Conservation (phyloP, 2,888 invertebrate species). For the Agrilus cyanescens region DNA sequence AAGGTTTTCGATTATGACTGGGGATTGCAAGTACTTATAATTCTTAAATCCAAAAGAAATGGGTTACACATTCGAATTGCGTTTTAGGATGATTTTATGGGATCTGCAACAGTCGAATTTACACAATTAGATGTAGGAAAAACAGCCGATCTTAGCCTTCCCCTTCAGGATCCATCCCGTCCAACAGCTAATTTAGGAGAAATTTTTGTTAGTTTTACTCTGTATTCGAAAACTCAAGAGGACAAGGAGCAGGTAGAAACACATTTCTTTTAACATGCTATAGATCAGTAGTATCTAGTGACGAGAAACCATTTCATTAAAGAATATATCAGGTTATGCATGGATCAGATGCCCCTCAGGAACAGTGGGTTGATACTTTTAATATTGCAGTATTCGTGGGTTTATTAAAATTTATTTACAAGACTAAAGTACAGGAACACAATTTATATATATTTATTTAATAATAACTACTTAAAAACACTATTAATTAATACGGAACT, state of each 20-base stretch:
- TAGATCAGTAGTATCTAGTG: too few relatives aligned
- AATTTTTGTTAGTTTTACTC: constrained; percentile 65
- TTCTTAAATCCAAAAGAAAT: background rate
- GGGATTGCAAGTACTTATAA: constrained; percentile 50
- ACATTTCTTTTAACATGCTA: background rate
- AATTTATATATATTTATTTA: too few relatives aligned
- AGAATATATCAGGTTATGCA: too few relatives aligned
- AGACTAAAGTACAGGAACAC: too few relatives aligned
- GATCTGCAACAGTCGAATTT: constrained; percentile 74
- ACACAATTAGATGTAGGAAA: constrained; percentile 69
- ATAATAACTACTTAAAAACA: too few relatives aligned
- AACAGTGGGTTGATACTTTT: too few relatives aligned
- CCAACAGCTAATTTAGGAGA: constrained; percentile 64
- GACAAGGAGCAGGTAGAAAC: constrained; percentile 81
- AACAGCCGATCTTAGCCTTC: constrained; percentile 64
- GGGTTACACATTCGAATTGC: background rate
- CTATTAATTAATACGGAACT: too few relatives aligned
- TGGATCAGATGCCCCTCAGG: too few relatives aligned
- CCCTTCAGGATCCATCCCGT: constrained; percentile 66
- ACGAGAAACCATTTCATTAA: too few relatives aligned
- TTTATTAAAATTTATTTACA: too few relatives aligned
- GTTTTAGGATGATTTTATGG: constrained; percentile 92
- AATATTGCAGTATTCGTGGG: too few relatives aligned
- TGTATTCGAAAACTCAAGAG: constrained; percentile 88
- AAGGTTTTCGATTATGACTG: constrained; percentile 98